Evolutionary conservation across 2,113 vertebrate genomes (phyloP).

Genomic region (Anoura caudifer): DNA sequence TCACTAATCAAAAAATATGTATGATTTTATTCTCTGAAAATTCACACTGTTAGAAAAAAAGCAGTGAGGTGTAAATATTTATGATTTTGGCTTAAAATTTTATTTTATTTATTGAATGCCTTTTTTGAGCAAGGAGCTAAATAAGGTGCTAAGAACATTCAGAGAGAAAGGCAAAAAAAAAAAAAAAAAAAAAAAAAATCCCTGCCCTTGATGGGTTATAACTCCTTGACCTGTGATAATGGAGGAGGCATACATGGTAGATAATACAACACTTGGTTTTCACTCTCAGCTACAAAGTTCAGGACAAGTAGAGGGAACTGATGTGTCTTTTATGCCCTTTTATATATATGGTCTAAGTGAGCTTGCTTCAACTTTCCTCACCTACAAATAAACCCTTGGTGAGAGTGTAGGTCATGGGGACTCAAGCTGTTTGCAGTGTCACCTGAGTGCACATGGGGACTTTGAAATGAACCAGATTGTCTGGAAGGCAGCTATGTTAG

Average conservation of each 20-base stretch:
- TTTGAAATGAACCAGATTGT: background rate
- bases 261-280: background rate
- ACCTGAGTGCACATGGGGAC: background rate
- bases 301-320: background rate
- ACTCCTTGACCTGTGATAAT: background rate
- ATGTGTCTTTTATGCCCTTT: background rate
- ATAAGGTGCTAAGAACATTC: background rate
- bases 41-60: background rate
- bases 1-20: background rate
- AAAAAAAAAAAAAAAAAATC: background rate
- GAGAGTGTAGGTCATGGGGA: background rate
- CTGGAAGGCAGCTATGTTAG: background rate
- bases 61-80: background rate
- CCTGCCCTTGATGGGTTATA: background rate
- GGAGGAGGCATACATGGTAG: background rate
- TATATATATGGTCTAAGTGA: background rate
- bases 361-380: background rate
- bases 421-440: background rate
- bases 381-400: background rate
- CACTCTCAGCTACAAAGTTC: background rate
- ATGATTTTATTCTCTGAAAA: conserved; percentile 24
- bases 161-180: background rate
- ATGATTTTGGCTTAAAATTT: background rate
- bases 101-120: background rate
- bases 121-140: background rate